Percentiles rank a stretch among this genome's conserved stretches.
Conservation (phyloP, 2,113 vertebrate genomes). For the Tylochromis polylepis region DNA sequence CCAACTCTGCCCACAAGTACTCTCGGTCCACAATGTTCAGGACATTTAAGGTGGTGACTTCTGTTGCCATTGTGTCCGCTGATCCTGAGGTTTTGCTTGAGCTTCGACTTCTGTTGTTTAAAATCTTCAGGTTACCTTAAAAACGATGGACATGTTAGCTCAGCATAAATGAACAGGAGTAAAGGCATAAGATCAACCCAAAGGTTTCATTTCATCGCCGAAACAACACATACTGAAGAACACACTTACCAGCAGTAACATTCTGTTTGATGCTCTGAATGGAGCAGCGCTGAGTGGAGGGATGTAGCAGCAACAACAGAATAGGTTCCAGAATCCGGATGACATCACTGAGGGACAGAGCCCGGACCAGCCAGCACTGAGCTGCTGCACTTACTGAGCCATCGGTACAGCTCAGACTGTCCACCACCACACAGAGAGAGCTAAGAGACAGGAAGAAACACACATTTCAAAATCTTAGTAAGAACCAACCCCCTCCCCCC, state of each 20-base stretch:
- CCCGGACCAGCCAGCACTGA: conserved; percentile 90
- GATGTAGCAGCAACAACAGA: conserved; percentile 90
- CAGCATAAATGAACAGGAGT: neutral
- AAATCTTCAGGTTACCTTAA: conserved; percentile 66
- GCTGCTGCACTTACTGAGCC: conserved; percentile 85
- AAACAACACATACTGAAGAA: neutral
- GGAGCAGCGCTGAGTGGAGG: conserved; percentile 85
- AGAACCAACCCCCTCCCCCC: too few species aligned
- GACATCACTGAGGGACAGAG: conserved; percentile 87
- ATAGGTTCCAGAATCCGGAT: conserved; percentile 92
- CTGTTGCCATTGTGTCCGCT: conserved; percentile 48
- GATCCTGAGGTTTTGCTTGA: conserved; percentile 45
- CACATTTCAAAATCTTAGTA: neutral
- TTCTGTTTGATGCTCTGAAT: conserved; percentile 83
- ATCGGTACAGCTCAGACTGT: conserved; percentile 86
- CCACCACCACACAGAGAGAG: conserved; percentile 93
- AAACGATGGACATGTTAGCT: neutral
- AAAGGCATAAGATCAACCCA: neutral
- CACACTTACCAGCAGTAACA: conserved; percentile 72
- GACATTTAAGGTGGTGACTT: conserved; percentile 72
- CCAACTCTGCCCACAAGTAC: conserved; percentile 87
- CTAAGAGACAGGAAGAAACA: conserved; percentile 59
- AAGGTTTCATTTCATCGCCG: neutral
- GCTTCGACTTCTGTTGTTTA: conserved; percentile 68
- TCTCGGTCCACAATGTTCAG: conserved; percentile 85